Evolutionary conservation across 2,113 vertebrate species (phyloP).

Genomic region (Sarotherodon lohbergeri): DNA sequence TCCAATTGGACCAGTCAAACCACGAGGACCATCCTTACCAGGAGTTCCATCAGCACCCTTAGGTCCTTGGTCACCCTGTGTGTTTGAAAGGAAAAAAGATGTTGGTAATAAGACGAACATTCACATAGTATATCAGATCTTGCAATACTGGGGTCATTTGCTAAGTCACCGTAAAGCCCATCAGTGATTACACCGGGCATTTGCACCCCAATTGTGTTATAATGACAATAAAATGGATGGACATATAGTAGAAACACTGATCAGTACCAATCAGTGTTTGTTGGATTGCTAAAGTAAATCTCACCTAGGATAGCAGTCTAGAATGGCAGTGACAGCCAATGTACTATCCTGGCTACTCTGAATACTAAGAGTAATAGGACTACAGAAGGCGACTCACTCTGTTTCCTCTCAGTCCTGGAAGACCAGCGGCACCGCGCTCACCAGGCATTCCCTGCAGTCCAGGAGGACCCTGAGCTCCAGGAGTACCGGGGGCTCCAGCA

Average conservation of each 20-base stretch:
- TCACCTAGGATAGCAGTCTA: background rate
- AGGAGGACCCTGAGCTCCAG: conserved; percentile 86
- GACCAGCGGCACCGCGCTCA: conserved; percentile 89
- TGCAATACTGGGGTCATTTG: background rate
- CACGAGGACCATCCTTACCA: conserved; percentile 93
- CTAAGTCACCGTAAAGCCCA: background rate
- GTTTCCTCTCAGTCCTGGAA: conserved; percentile 94
- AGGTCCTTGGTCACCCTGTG: conserved; percentile 88
- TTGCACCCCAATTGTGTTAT: background rate
- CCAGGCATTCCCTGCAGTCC: conserved; percentile 99
- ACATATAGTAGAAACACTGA: background rate
- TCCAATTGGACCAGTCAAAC: conserved; percentile 92
- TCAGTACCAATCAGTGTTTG: background rate
- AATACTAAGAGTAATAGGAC: background rate
- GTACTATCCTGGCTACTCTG: background rate
- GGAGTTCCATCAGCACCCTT: conserved; percentile 88
- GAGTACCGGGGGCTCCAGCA: conserved; percentile 82
- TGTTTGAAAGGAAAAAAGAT: background rate
- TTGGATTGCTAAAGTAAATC: background rate
- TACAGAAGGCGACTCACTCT: conserved; percentile 77
- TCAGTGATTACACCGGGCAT: background rate
- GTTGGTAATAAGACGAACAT: background rate
- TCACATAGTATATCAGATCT: background rate
- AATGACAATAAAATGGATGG: background rate
- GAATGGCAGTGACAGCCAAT: background rate